Conservation (phyloP, 1,140 invertebrate genomes). For the Drosophila persimilis region DNA sequence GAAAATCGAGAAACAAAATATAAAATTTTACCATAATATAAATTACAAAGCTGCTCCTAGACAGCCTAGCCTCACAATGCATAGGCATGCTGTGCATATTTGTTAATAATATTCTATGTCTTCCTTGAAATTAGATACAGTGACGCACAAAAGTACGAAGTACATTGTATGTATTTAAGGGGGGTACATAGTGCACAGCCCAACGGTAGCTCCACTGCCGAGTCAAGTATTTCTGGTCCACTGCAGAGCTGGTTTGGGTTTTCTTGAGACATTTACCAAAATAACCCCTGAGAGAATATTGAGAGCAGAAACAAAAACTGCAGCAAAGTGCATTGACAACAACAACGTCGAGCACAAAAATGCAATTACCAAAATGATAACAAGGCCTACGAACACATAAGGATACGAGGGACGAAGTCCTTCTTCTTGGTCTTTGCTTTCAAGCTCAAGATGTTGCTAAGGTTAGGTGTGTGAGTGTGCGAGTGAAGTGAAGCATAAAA, state of each 20-base stretch:
- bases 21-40: slow-evolving; percentile 43
- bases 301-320: slow-evolving; percentile 55
- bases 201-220: slow-evolving; percentile 3
- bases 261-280: slow-evolving; percentile 74
- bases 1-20: slow-evolving; percentile 13
- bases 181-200: background rate
- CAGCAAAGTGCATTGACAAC: slow-evolving; percentile 57
- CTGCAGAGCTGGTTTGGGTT: slow-evolving; percentile 59
- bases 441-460: slow-evolving; percentile 72
- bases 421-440: slow-evolving; percentile 62
- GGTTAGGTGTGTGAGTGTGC: slow-evolving; percentile 12
- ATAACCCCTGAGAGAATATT: slow-evolving; percentile 66
- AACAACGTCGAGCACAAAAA: slow-evolving; percentile 79
- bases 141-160: slow-evolving; percentile 31
- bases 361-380: slow-evolving; percentile 80
- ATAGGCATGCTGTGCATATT: slow-evolving; percentile 59
- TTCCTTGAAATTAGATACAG: slow-evolving; percentile 53
- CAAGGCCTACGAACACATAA: slow-evolving; percentile 72
- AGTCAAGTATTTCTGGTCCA: slow-evolving; percentile 63
- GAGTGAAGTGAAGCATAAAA: slow-evolving; percentile 69
- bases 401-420: slow-evolving; percentile 58
- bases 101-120: slow-evolving; percentile 59
- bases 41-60: slow-evolving; percentile 44
- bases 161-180: slow-evolving; percentile 22
- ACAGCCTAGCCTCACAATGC: slow-evolving; percentile 16